Base-by-base conservation (phyloP, 1,140 invertebrate genomes). In the Conus ventricosus region DNA sequence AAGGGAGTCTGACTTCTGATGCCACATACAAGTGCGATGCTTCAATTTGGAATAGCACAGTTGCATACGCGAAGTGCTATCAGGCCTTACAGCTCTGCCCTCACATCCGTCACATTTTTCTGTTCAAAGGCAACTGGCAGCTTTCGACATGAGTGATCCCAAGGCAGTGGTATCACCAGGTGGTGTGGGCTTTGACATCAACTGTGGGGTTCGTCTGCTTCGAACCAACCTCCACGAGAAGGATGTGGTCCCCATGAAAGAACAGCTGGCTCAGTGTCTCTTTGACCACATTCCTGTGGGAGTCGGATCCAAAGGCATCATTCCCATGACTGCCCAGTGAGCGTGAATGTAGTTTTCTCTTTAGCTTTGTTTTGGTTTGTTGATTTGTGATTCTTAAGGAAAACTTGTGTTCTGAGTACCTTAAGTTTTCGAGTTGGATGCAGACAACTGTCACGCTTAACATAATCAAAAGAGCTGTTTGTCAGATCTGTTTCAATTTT, bases 221-320 rank as follows among this genome's bases (percentile, higher is more conserved):
- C 96, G 99, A 92, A 99, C 99, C 23, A 99, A 99, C 96, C 96
- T 99, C 23, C 97, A 96, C 94, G 98, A 99, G 95, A 97, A 98
- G 95, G 99, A 99, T 96, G 98, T 99, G 39, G 95, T 96, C 85
- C 99, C 99, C 39, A 96, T 99, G 0, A 99, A 99, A 96, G 99
- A 99, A 95, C 97, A 99, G 96, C 95, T 99, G 87, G 97, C 99
- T 0, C 99, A 99, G 96, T 98, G 98, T 92, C 96, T 99, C 91
- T 99, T 99, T 96, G 99, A 99, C 96, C 99, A 99, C 93, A 99
- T 99, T 94, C 99, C 99, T 54, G 99, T 99, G 13, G 99, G 99
- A 81, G 99, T 99, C 25, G 99, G 96, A 11, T 99, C 98, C 0
- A 99, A 99, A 96, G 99, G 99, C 91, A 99, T 99, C 84, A 99